These are phyloP conservation scores for Spodoptera litura DNA, from an alignment of 1,140 invertebrate genomes.

Conservation along the genomic window DNA sequence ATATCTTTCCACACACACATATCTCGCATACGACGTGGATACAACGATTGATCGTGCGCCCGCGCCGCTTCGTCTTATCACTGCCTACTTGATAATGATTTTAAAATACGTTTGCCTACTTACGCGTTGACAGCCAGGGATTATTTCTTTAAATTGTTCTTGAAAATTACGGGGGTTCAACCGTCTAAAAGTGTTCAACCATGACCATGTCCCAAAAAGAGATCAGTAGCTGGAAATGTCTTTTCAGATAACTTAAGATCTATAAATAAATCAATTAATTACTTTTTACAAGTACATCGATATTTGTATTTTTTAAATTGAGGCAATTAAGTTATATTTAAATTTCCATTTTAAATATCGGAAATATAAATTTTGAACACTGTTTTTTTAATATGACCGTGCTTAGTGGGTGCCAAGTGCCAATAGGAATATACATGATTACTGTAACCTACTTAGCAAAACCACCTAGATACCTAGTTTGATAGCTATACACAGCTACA, in stretches of 20 bases:
- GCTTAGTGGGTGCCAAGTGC: too few species aligned
- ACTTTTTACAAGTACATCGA: too few species aligned
- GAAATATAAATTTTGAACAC: too few species aligned
- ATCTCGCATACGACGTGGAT: slow-evolving; percentile 65
- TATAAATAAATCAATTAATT: too few species aligned
- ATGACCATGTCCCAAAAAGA: background rate
- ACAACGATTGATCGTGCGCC: slow-evolving; percentile 73
- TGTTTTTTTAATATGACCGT: too few species aligned
- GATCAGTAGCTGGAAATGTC: background rate
- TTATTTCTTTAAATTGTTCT: slow-evolving; percentile 59
- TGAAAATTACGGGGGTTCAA: slow-evolving; percentile 11
- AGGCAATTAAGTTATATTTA: too few species aligned
- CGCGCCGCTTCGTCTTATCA: slow-evolving; percentile 67
- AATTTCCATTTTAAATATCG: too few species aligned
- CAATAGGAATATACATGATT: background rate
- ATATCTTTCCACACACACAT: slow-evolving; percentile 65
- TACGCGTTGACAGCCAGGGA: slow-evolving; percentile 66
- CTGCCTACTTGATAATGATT: slow-evolving; percentile 76
- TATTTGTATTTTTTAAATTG: background rate
- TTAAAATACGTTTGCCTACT: slow-evolving; percentile 76
- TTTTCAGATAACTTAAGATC: too few species aligned
- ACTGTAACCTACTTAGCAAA: background rate
- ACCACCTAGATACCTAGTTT: slow-evolving; percentile 5
- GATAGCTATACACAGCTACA: background rate
- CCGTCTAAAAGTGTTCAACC: background rate